These are phyloP conservation scores for Nomada fucata DNA, from an alignment of 2,888 invertebrate genomes.

Conservation along the genomic window DNA sequence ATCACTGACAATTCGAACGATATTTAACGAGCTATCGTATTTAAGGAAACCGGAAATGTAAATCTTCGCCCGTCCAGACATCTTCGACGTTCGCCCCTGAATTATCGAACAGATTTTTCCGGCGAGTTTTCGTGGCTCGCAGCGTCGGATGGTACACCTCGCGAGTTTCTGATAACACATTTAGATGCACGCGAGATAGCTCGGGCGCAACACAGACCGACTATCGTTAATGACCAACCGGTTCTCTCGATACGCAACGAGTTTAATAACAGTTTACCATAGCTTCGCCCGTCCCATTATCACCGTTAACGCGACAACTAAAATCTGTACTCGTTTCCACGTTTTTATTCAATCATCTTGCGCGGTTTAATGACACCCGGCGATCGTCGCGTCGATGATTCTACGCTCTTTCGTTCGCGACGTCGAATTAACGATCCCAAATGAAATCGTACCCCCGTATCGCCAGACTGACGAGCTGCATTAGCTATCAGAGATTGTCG, in stretches of 20 bases:
- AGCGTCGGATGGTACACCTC: background rate
- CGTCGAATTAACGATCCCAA: slow-evolving; percentile 8
- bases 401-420: background rate
- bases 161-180: slow-evolving; percentile 7
- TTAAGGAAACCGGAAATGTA: background rate
- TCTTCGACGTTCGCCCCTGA: background rate
- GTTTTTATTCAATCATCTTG: slow-evolving; percentile 23
- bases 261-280: slow-evolving; percentile 39
- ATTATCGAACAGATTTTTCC: background rate
- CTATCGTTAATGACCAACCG: slow-evolving; percentile 37
- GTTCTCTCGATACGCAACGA: slow-evolving; percentile 34
- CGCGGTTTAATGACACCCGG: background rate
- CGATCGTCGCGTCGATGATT: slow-evolving; percentile 4
- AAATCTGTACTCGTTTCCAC: slow-evolving; percentile 8
- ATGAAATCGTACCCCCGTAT: slow-evolving; percentile 1
- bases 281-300: slow-evolving; percentile 26
- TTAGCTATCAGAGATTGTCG: background rate
- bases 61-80: background rate
- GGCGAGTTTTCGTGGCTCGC: background rate
- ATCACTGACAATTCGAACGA: background rate
- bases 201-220: background rate
- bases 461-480: background rate
- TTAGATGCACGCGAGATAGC: slow-evolving; percentile 10
- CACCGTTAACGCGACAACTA: slow-evolving; percentile 25
- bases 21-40: too few relatives aligned